These are phyloP conservation scores for Lucilia sericata DNA, from an alignment of 1,140 invertebrate species.

Conservation along the genomic window DNA sequence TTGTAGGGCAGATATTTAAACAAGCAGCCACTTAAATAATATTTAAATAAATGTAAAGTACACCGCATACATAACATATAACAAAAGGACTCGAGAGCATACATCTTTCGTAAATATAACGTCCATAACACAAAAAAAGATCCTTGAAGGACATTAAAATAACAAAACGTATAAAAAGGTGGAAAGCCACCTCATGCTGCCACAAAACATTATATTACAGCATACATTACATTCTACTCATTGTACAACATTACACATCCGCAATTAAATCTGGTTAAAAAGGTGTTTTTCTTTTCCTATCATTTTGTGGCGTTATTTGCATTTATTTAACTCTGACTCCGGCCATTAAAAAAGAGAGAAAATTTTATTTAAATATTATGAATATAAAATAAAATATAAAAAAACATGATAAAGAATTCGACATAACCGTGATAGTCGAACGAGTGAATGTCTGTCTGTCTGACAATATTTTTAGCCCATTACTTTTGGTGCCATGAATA, in stretches of 20 bases:
- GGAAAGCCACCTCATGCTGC: neutral
- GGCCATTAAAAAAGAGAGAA: neutral
- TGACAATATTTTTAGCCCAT: neutral
- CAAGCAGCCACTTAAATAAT: conserved; percentile 28
- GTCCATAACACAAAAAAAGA: neutral
- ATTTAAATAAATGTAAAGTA: conserved; percentile 20
- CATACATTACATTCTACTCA: conserved; percentile 15
- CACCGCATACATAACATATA: neutral
- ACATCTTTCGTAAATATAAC: neutral
- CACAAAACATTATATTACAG: neutral
- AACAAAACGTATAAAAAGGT: neutral
- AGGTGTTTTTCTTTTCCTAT: neutral
- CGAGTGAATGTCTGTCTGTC: neutral
- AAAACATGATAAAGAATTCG: conserved; percentile 7
- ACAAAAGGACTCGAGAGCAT: neutral
- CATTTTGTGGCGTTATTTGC: neutral
- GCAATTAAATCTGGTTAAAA: conserved; percentile 29
- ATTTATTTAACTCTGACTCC: neutral
- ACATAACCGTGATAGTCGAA: neutral
- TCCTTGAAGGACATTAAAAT: conserved; percentile 31
- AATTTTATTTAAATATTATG: conserved; percentile 17
- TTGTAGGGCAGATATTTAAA: neutral
- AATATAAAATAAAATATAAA: neutral
- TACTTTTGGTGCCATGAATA: conserved; percentile 35
- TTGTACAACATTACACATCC: neutral